phyloP scores from a whole-genome alignment of 2,888 invertebrate species.

The Agrochola lychnidis region DNA sequence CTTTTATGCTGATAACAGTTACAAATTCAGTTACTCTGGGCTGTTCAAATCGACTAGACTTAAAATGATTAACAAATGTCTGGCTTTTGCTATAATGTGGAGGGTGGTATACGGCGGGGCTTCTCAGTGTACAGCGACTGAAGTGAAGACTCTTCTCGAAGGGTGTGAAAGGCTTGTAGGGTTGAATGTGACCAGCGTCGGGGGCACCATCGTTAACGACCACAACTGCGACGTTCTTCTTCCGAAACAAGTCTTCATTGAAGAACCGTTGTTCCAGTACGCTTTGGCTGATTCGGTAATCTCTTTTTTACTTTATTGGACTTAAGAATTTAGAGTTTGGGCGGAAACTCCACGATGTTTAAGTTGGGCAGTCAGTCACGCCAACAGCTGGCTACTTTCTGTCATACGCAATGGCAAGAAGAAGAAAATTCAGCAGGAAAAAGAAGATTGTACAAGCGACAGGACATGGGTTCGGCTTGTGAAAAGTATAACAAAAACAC shows the following conservation, averaged over 20 bases:
- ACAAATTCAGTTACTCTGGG: conserved; percentile 25
- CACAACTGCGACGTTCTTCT: conserved; percentile 87
- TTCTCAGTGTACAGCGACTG: conserved; percentile 77
- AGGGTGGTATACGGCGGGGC: conserved; percentile 61
- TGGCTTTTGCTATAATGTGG: conserved; percentile 57
- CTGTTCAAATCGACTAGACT: conserved; percentile 17
- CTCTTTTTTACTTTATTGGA: neutral
- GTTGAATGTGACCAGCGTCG: conserved; percentile 83
- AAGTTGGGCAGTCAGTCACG: neutral
- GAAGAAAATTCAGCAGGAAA: neutral
- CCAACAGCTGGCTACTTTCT: neutral
- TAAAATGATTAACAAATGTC: conserved; percentile 37
- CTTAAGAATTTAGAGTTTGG: neutral
- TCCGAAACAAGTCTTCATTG: conserved; percentile 86
- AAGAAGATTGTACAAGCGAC: neutral
- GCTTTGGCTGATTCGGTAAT: conserved; percentile 82
- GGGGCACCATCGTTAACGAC: conserved; percentile 86
- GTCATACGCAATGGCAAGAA: neutral
- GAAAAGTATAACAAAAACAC: neutral
- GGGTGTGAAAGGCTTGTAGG: conserved; percentile 84
- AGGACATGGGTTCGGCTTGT: neutral
- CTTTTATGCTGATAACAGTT: conserved; percentile 11
- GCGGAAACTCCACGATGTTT: neutral
- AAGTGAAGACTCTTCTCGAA: conserved; percentile 83
- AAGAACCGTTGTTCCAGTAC: conserved; percentile 86